Evolutionary conservation across 2,113 vertebrate species (phyloP), one percentile per base, ranked within the genome.

Genomic region (Syngnathus scovelli): DNA sequence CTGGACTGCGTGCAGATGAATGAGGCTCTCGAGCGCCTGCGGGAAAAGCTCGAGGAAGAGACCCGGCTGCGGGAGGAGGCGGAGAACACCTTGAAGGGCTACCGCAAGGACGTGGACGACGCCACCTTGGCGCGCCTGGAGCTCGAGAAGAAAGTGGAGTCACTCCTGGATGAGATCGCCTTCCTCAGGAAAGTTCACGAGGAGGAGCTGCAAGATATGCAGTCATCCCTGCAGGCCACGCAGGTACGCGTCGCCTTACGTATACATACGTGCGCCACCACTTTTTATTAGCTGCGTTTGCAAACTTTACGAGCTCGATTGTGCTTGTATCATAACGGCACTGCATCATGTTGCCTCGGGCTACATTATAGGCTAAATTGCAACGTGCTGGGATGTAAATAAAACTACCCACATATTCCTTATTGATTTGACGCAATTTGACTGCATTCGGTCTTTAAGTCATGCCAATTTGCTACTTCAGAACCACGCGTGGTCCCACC

Each of bases 71-170:
- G 92, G 0, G 86, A 90, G 65, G 90, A 92, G 74, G 92, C 92
- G 51, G 92, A 93, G 87, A 71, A 18, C 80, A 77, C 82, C 36
- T 84, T 92, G 72, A 89, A 87, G 75, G 81, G 72, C 23, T 91
- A 89, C 85, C 81, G 91, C 55, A 90, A 90, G 69, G 91, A 93
- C 66, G 91, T 90, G 83, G 90, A 93, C 77, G 90, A 91, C 77
- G 90, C 90, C 66, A 89, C 90, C 3, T 70, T 93, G 48, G 79
- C 85, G 7, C 88, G 90, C 19, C 85, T 91, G 63, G 92, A 92
- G 86, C 85, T 93, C 69, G 91, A 93, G 86, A 93, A 92, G 87
- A 91, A 90, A 73, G 91, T 92, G 2, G 92, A 93, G 83, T 86
- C 85, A 0, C 91, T 93, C 74, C 89, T 92, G 83, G 92, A 93